Percentiles rank a stretch among this genome's conserved stretches.
Conservation (phyloP, 2,797 vertebrate genomes). For the Numenius phaeopus region DNA sequence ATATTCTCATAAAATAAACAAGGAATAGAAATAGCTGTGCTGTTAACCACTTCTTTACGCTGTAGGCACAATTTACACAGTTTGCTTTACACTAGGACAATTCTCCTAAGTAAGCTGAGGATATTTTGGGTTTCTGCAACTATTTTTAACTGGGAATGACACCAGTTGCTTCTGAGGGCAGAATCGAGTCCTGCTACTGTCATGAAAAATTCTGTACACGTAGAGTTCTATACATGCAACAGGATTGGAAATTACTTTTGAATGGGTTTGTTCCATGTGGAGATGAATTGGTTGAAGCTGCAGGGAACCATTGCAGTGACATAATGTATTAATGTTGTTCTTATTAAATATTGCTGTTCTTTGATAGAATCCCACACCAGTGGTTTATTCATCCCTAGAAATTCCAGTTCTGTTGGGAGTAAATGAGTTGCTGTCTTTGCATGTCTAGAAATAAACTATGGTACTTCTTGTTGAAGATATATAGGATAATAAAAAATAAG, state of each 20-base stretch:
- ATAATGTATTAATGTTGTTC: not conserved
- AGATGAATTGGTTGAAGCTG: not conserved
- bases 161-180: not conserved
- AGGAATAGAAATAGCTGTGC: not conserved
- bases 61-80: fast-evolving
- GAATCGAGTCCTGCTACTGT: not conserved
- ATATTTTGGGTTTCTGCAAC: not conserved
- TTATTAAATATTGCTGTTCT: not conserved
- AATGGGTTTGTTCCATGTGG: not conserved
- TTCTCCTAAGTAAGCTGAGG: not conserved
- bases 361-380: not conserved
- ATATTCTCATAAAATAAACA: not conserved
- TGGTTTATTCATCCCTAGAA: not conserved
- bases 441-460: not conserved
- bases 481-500: not conserved
- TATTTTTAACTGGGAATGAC: not conserved
- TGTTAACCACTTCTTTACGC: not conserved
- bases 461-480: not conserved
- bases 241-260: not conserved
- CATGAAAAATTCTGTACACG: not conserved
- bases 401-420: not conserved
- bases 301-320: not conserved
- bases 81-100: not conserved
- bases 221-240: not conserved
- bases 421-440: not conserved